A percentile compares a stretch with the other conserved stretches of the same genome.
These are phyloP conservation scores for Eudemis profundana DNA, from an alignment of 2,888 invertebrate genomes.

Conservation along the genomic window DNA sequence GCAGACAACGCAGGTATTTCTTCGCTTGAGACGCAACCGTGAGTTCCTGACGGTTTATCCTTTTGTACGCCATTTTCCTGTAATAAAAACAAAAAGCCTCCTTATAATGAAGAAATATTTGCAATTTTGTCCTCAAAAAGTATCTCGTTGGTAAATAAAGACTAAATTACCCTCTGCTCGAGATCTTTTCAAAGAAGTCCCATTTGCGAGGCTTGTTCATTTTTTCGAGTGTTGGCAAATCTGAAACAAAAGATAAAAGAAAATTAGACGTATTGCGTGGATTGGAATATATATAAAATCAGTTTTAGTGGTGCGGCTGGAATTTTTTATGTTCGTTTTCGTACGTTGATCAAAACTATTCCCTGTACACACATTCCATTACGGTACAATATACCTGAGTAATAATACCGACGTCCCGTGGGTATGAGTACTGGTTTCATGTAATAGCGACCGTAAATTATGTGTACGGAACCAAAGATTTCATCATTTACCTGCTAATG, in stretches of 20 bases:
- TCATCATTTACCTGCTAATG: conserved; percentile 29
- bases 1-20: conserved; percentile 54
- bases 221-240: conserved; percentile 61
- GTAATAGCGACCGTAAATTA: conserved; percentile 12
- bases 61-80: conserved; percentile 70
- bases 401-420: conserved; percentile 26
- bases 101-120: conserved; percentile 50
- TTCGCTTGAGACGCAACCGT: conserved; percentile 56
- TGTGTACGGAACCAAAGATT: neutral
- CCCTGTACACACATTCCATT: conserved; percentile 39
- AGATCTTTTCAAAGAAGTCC: conserved; percentile 64
- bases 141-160: conserved; percentile 46
- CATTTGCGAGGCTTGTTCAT: conserved; percentile 71
- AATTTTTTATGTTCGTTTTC: conserved; percentile 26
- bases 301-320: conserved; percentile 5
- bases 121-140: conserved; percentile 43
- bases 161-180: conserved; percentile 63
- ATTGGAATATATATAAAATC: conserved; percentile 42
- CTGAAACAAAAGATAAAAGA: conserved; percentile 69
- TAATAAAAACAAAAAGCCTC: conserved; percentile 62
- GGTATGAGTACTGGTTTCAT: conserved; percentile 24
- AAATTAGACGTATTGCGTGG: conserved; percentile 37
- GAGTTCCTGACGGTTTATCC: conserved; percentile 58
- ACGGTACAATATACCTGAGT: conserved; percentile 31
- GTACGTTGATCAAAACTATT: conserved; percentile 40